Evolutionary conservation across 2,888 invertebrate genomes (phyloP).

Genomic region (Lysandra coridon): DNA sequence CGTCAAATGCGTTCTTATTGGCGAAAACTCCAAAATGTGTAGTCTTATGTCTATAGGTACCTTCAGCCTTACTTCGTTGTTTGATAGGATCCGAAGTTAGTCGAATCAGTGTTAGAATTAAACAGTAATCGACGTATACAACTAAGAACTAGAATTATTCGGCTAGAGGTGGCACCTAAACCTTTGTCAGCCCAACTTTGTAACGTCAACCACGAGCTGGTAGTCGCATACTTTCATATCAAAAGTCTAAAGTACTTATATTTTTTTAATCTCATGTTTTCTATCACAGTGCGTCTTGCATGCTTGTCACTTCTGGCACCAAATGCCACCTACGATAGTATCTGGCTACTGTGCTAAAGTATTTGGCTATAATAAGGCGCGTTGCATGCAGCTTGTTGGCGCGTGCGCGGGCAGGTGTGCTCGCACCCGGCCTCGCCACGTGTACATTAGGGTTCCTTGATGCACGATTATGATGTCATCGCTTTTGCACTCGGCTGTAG

Average conservation of each 20-base stretch:
- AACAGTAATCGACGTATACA: neutral
- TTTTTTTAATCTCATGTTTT: too few relatives aligned
- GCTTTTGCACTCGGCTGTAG: neutral
- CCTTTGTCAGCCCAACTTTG: too few relatives aligned
- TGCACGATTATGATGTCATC: constrained; percentile 42
- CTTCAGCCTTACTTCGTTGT: neutral
- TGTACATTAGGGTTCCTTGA: constrained; percentile 43
- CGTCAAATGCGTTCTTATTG: neutral
- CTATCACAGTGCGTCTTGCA: neutral
- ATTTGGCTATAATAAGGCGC: neutral
- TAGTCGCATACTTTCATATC: too few relatives aligned
- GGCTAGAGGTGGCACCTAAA: too few relatives aligned
- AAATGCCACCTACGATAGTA: constrained; percentile 2
- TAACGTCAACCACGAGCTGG: too few relatives aligned
- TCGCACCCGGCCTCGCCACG: constrained; percentile 62
- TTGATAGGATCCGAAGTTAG: neutral
- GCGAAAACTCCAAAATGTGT: neutral
- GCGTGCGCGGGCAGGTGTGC: constrained; percentile 66
- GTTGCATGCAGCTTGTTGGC: constrained; percentile 34
- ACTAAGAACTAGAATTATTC: too few relatives aligned
- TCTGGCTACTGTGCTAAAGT: neutral
- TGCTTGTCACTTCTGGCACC: neutral
- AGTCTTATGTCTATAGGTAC: neutral
- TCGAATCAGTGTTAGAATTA: neutral
- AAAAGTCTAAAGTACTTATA: too few relatives aligned